phyloP scores from a whole-genome alignment of 2,797 vertebrate genomes.

The Sebastolobus altivelis region DNA sequence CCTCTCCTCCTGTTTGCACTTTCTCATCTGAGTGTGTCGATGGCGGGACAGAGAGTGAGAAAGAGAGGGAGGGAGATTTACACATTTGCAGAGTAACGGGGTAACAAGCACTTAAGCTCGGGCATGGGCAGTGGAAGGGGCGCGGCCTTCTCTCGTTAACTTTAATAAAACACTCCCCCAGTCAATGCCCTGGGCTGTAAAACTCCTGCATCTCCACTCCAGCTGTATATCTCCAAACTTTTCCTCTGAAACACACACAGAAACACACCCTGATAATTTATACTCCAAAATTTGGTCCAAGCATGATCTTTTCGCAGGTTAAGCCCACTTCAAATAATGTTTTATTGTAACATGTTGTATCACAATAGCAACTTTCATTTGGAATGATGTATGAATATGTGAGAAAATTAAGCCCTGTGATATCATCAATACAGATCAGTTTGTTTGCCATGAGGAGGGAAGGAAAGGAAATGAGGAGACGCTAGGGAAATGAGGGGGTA shows the following conservation, averaged over 20 bases:
- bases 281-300: constrained; percentile 36
- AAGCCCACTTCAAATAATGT: constrained; percentile 15
- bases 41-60: constrained; percentile 13
- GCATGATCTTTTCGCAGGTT: not conserved
- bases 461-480: not conserved
- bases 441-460: not conserved
- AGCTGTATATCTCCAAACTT: constrained; percentile 61
- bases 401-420: constrained; percentile 14
- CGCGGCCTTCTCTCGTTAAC: constrained; percentile 74
- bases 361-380: constrained; percentile 15
- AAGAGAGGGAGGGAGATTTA: constrained; percentile 69
- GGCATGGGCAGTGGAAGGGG: constrained; percentile 71
- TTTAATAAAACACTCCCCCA: constrained; percentile 80
- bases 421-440: not conserved
- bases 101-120: constrained; percentile 77
- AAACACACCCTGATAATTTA: constrained; percentile 51
- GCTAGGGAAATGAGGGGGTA: not conserved
- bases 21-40: constrained; percentile 28
- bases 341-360: constrained; percentile 30
- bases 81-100: constrained; percentile 69
- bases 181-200: constrained; percentile 73
- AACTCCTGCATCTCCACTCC: constrained; percentile 60
- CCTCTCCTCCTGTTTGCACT: constrained; percentile 44
- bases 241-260: constrained; percentile 31
- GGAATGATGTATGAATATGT: not conserved